phyloP scores from a whole-genome alignment of 2,888 invertebrate species.

The Cotesia congregata region DNA sequence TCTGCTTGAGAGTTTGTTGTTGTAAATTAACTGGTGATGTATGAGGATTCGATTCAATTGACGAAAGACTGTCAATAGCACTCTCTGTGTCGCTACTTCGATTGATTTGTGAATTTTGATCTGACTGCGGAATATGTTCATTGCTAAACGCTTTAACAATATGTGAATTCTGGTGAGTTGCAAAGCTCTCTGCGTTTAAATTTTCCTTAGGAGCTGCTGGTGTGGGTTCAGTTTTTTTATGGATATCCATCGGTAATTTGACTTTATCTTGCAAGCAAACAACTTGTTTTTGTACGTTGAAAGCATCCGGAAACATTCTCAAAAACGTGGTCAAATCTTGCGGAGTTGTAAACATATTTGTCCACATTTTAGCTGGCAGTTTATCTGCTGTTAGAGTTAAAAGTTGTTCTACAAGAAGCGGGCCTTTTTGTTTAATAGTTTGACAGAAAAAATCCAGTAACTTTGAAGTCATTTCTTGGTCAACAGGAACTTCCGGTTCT shows the following conservation, averaged over 20 bases:
- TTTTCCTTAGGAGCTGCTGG: constrained; percentile 41
- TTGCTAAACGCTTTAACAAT: not conserved
- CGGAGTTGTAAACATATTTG: constrained; percentile 90
- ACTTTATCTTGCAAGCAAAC: constrained; percentile 86
- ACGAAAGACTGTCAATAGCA: constrained; percentile 41
- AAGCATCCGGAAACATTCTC: constrained; percentile 93
- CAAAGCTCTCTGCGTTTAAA: constrained; percentile 45
- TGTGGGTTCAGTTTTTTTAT: constrained; percentile 24
- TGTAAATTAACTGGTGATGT: constrained; percentile 64
- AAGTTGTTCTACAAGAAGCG: constrained; percentile 88
- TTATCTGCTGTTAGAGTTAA: constrained; percentile 85
- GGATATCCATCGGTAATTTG: constrained; percentile 68
- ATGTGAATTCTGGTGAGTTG: constrained; percentile 23
- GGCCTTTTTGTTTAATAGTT: constrained; percentile 85
- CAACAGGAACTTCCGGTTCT: constrained; percentile 78
- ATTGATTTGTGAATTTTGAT: constrained; percentile 51
- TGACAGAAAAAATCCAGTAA: constrained; percentile 86
- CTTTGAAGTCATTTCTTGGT: constrained; percentile 86
- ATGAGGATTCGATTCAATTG: constrained; percentile 58
- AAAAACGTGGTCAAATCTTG: constrained; percentile 92
- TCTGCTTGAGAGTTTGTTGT: constrained; percentile 84
- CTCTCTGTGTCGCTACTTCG: constrained; percentile 21
- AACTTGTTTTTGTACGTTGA: constrained; percentile 93
- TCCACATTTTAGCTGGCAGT: constrained; percentile 84
- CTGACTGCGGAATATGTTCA: constrained; percentile 46